These are phyloP conservation scores for Clanis bilineata DNA, from an alignment of 2,888 invertebrate genomes.

Conservation along the genomic window DNA sequence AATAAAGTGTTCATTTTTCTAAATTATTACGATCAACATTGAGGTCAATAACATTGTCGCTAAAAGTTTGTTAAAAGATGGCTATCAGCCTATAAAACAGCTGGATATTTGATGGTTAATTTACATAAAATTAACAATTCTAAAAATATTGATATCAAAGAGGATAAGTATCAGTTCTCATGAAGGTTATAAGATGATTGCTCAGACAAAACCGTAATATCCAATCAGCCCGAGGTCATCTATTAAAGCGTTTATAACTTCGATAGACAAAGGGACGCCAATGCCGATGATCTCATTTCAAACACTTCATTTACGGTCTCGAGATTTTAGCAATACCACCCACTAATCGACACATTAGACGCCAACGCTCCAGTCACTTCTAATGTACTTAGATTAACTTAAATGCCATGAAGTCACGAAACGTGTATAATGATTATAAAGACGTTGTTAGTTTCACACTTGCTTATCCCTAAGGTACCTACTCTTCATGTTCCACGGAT, in stretches of 20 bases:
- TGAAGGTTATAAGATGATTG: not conserved
- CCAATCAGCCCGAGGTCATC: not conserved
- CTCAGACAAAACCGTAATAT: not conserved
- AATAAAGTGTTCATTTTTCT: no score
- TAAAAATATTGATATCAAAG: no score
- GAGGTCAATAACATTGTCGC: no score
- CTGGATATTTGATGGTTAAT: no score
- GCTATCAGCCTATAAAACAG: no score
- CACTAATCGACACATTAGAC: conserved; percentile 6
- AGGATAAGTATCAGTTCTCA: no score
- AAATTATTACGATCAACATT: no score
- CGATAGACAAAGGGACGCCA: conserved; percentile 5
- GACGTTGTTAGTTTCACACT: not conserved
- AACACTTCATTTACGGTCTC: not conserved
- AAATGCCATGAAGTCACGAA: conserved; percentile 5
- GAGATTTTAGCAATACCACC: not conserved
- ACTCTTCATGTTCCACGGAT: not conserved
- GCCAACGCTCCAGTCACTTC: not conserved
- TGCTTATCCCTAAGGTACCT: not conserved
- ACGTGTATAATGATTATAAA: not conserved
- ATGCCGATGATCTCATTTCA: conserved; percentile 1
- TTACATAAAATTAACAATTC: no score
- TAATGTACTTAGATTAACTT: conserved; percentile 12
- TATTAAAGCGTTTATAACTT: not conserved
- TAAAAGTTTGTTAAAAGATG: no score